Base-by-base conservation (phyloP, 2,113 vertebrate species). In the Zonotrichia leucophrys region DNA sequence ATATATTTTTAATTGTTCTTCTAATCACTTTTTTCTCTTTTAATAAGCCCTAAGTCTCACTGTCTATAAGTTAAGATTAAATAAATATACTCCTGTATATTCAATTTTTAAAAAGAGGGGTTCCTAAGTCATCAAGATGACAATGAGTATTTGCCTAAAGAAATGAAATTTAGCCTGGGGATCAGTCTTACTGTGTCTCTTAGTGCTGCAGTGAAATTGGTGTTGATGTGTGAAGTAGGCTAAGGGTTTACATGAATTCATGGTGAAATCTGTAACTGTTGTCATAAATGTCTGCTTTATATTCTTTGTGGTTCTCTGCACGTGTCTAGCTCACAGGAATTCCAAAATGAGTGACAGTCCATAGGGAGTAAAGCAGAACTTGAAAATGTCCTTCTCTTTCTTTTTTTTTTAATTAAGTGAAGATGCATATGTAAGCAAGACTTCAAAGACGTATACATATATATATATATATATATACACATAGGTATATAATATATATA, bases 191-290 rank as follows among this genome's bases (percentile, higher is more conserved):
- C 21, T 18, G 13, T 70, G 47, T 33, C 35, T 94, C 64, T 88
- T 62, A 86, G 22, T 30, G 22, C 20, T 25, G 28, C 24, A 63
- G 41, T 39, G 39, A 91, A 83, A 83, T 87, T 67, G 53, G 73
- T 95, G 95, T 72, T 94, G 92, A 97, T 93, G 60, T 93, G 94
- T 89, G 89, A 96, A 88, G 27, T 30, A 83, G 33, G 6, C 30
- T 74, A 86, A 90, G 72, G 18, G 46, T 90, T 90, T 92, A 67
- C 33, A 70, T 44, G 35, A 70, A 90, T 92, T 83, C 47, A 39
- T 74, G 60, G 64, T 74, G 68, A 93, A 94, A 92, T 94, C 90
- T 89, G 60, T 93, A 92, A 92, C 39, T 90, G 80, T 75, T 96
- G 59, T 94, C 64, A 20, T 92, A 94, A 74, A 70, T 74, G 56